These are phyloP conservation scores for Zaprionus vittiger DNA, from an alignment of 1,140 invertebrate genomes.

Conservation along the genomic window DNA sequence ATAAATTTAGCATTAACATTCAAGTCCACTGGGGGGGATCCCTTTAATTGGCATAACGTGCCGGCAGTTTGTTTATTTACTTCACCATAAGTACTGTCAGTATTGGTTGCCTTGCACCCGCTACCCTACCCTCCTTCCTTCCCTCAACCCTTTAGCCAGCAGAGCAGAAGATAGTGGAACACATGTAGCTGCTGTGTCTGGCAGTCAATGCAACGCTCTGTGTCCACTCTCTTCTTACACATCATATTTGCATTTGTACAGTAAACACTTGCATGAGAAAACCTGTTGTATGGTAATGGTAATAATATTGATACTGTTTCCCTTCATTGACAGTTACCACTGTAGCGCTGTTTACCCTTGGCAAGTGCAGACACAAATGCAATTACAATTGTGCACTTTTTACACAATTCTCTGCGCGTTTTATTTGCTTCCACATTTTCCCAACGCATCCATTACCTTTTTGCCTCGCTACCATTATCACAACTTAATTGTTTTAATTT, in stretches of 20 bases:
- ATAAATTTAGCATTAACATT: conserved; percentile 58
- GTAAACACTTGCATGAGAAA: neutral
- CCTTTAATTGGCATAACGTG: conserved; percentile 50
- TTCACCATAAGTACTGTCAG: conserved; percentile 6
- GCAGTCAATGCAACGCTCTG: neutral
- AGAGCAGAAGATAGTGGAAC: neutral
- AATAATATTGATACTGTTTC: too few relatives aligned
- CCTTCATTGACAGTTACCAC: neutral
- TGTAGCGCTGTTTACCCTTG: neutral
- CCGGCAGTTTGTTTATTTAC: conserved; percentile 44
- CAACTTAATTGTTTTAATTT: conserved; percentile 21
- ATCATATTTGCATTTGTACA: neutral
- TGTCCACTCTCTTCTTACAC: neutral
- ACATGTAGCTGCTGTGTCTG: neutral
- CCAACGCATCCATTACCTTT: neutral
- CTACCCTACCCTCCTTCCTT: neutral
- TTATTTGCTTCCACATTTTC: neutral
- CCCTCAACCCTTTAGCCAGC: neutral
- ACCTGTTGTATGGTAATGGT: neutral
- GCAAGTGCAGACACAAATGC: neutral
- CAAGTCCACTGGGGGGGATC: conserved; percentile 26
- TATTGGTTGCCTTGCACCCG: neutral
- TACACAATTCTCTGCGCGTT: neutral
- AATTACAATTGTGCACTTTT: conserved; percentile 4
- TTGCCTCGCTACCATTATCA: neutral